Evolutionary conservation across 2,113 vertebrate species (phyloP), one percentile per base, ranked within the genome.

Genomic region (Periophthalmus modestus): DNA sequence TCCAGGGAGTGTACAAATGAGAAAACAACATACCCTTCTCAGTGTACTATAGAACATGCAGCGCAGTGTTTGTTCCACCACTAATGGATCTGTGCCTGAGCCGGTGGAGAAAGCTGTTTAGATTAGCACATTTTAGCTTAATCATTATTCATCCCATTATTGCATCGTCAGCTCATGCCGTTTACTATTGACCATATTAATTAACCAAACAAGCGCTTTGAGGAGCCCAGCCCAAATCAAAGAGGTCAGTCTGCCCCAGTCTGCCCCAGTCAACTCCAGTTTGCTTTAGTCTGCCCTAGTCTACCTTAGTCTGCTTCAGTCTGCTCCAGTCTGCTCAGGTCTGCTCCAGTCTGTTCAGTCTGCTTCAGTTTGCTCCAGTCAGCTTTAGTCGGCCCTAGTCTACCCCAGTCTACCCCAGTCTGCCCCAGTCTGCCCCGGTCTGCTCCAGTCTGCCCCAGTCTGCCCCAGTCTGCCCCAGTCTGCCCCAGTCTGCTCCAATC

Each of bases 151-250:
- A 62, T 34, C 11, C 24, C 59, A 34, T 18, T 18, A 62, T 62
- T 34, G 59, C 59, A 34, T 62, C 3, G 59, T 62, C 59, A 62
- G 59, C 28, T n/a, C n/a, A n/a, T n/a, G 59, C 24, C 13, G 28
- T 34, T 62, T 62, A 62, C 28, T 62, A 62, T 62, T 34, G 59
- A 62, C 59, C 34, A 62, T 62, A 62, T 62, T 62, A 62, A 62
- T 62, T 62, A 14, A 62, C 59, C 14, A 62, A 62, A 36, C 28
- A 62, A 62, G 28, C 19, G 28, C 59, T 62, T 62, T 62, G 28
- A 34, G 59, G 15, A 34, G 59, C 24, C 58, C 14, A 7, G 58
- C 59, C 59, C 28, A 34, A 62, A 62, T 34, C 24, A 62, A 62
- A 62, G 59, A 34, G 15, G 59, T 4, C 33, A 34, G 19, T 28